Evolutionary conservation across 2,113 vertebrate genomes (phyloP).

Genomic region (Clinocottus analis): DNA sequence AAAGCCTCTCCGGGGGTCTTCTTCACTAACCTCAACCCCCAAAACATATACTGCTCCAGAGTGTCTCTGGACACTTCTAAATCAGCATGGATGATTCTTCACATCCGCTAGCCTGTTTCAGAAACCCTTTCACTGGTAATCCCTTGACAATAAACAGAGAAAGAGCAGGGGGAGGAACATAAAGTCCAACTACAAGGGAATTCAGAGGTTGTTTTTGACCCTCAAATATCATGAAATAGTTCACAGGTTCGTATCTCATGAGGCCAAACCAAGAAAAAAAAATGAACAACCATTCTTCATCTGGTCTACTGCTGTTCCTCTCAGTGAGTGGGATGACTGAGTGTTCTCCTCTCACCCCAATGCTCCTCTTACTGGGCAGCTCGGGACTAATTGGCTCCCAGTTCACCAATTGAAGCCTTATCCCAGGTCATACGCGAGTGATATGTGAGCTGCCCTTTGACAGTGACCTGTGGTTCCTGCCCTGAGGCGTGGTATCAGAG

Average conservation of each 20-base stretch:
- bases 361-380: constrained; percentile 48
- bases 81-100: constrained; percentile 66
- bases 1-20: constrained; percentile 63
- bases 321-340: constrained; percentile 45
- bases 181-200: constrained; percentile 21
- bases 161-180: constrained; percentile 8
- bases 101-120: constrained; percentile 65
- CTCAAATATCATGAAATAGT: background rate
- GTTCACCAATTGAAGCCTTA: constrained; percentile 70
- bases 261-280: constrained; percentile 4
- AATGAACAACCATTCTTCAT: constrained; percentile 22
- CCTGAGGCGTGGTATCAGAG: constrained; percentile 1
- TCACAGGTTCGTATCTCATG: background rate
- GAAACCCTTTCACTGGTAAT: constrained; percentile 50
- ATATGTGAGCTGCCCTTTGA: constrained; percentile 56
- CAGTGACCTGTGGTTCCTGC: constrained; percentile 44
- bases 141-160: constrained; percentile 16
- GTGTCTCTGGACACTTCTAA: constrained; percentile 72
- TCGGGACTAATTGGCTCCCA: constrained; percentile 68
- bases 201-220: background rate
- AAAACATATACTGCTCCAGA: constrained; percentile 15
- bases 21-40: constrained; percentile 25
- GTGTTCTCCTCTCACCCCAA: constrained; percentile 43
- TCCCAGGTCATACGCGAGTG: constrained; percentile 62
- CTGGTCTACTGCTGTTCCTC: constrained; percentile 57